phyloP scores from a whole-genome alignment of 2,113 vertebrate genomes.

The Chaetodon trifascialis region DNA sequence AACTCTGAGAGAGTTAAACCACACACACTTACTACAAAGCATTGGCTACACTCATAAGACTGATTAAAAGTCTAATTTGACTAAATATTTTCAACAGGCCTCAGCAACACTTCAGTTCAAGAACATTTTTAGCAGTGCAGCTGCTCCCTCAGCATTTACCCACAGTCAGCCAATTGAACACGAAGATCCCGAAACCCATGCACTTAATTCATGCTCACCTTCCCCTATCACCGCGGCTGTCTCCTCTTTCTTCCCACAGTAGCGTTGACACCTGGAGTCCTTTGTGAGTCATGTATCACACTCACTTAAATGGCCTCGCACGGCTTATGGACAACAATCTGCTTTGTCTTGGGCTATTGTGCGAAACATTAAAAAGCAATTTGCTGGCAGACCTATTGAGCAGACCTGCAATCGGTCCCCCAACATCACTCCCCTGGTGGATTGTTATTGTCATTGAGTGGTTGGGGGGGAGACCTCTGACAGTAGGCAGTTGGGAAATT shows the following conservation, averaged over 20 bases:
- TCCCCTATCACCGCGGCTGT: slow-evolving; percentile 26
- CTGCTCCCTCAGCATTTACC: slow-evolving; percentile 14
- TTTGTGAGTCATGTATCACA: slow-evolving; percentile 90
- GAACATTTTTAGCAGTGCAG: slow-evolving; percentile 8
- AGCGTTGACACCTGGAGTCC: slow-evolving; percentile 83
- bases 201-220: slow-evolving; percentile 56
- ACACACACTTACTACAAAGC: neutral
- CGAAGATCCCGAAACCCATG: slow-evolving; percentile 22
- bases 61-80: slow-evolving; percentile 24
- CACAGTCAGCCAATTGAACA: slow-evolving; percentile 15
- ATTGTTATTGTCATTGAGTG: slow-evolving; percentile 80
- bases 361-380: slow-evolving; percentile 88
- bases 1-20: neutral
- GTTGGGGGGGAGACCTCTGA: slow-evolving; percentile 49
- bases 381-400: slow-evolving; percentile 83
- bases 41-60: neutral
- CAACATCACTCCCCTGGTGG: slow-evolving; percentile 76
- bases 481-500: slow-evolving; percentile 65
- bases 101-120: slow-evolving; percentile 16
- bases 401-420: slow-evolving; percentile 69
- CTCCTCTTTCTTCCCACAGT: slow-evolving; percentile 56
- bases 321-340: slow-evolving; percentile 90
- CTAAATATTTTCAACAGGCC: slow-evolving; percentile 16
- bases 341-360: slow-evolving; percentile 88
- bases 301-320: slow-evolving; percentile 90